These are phyloP conservation scores for Rotaria sp. DNA, from an alignment of 2,888 invertebrate genomes.

Conservation along the genomic window DNA sequence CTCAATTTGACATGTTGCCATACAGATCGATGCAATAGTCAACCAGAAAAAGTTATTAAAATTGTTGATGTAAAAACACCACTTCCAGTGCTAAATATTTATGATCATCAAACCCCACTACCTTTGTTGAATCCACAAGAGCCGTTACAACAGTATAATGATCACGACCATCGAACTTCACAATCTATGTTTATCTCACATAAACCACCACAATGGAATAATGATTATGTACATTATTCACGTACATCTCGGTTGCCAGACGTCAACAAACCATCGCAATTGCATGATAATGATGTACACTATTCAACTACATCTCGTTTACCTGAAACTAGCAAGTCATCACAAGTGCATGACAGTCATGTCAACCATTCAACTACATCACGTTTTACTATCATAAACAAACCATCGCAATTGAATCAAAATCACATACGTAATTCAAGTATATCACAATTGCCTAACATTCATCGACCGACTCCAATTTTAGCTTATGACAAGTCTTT, in stretches of 20 bases:
- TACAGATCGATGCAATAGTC: not conserved
- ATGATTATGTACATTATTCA: not conserved
- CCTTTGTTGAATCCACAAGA: not conserved
- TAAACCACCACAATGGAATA: not conserved
- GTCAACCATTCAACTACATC: not conserved
- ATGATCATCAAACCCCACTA: not conserved
- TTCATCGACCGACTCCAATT: not conserved
- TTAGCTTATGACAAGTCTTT: not conserved
- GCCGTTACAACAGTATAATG: not conserved
- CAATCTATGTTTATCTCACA: too few species aligned
- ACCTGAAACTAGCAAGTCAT: too few species aligned
- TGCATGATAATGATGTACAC: too few species aligned
- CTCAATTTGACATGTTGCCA: not conserved
- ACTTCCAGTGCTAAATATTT: not conserved
- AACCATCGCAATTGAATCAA: not conserved
- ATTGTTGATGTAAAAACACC: not conserved
- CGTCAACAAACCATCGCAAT: not conserved
- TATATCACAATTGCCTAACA: not conserved
- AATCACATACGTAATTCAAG: not conserved
- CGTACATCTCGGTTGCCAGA: not conserved
- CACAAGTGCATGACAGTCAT: too few species aligned
- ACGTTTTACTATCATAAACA: rapidly evolving
- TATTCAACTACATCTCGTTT: too few species aligned
- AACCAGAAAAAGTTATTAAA: not conserved
- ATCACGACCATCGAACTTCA: too few species aligned